Percentiles rank a stretch among this genome's conserved stretches.
Conservation (phyloP, 2,888 invertebrate species). For the Pomacea canaliculata region DNA sequence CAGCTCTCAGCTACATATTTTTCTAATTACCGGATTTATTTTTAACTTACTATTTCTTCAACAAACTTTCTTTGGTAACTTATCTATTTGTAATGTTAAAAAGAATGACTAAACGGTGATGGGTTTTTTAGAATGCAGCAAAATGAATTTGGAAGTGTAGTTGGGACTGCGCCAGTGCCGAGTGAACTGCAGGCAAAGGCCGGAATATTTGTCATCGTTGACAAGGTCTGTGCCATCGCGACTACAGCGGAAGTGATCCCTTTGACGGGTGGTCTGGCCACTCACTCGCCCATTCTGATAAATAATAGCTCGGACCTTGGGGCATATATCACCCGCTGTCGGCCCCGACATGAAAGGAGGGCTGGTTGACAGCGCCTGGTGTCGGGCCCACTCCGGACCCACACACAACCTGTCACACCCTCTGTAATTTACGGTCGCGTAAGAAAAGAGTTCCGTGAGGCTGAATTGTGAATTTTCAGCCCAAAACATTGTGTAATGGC, state of each 20-base stretch:
- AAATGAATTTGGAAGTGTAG: no score
- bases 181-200: not conserved
- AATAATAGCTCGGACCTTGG: slow-evolving; percentile 14
- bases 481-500: slow-evolving; percentile 5
- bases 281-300: slow-evolving; percentile 13
- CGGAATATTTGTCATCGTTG: slow-evolving; percentile 21
- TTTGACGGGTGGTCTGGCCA: slow-evolving; percentile 4
- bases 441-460: slow-evolving; percentile 2
- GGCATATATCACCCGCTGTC: slow-evolving; percentile 22
- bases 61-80: no score
- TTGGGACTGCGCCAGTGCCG: no score
- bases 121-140: no score
- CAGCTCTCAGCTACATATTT: no score
- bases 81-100: no score
- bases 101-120: no score
- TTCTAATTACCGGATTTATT: no score
- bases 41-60: no score
- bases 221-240: slow-evolving; percentile 7
- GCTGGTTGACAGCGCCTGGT: slow-evolving; percentile 13
- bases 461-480: slow-evolving; percentile 1
- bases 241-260: not conserved
- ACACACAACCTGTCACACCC: slow-evolving; percentile 19
- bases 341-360: slow-evolving; percentile 18
- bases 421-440: slow-evolving; percentile 23
- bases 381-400: slow-evolving; percentile 6